These are phyloP conservation scores for Prinia subflava DNA, from an alignment of 2,113 vertebrate genomes.

Conservation along the genomic window DNA sequence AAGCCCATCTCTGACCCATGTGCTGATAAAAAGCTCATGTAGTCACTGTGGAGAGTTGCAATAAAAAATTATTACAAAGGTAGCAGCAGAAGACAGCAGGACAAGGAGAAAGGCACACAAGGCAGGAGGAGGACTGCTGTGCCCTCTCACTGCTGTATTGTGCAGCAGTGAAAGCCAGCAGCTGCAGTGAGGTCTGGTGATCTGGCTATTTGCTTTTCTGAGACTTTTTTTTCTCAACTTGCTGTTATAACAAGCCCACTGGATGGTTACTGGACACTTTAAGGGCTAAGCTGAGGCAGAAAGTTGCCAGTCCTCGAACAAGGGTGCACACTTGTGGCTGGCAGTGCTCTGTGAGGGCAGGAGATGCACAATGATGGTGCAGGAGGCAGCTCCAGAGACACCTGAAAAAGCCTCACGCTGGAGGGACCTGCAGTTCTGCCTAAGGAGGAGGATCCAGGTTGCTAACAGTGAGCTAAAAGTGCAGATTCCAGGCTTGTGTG, in stretches of 20 bases:
- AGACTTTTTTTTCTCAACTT: background rate
- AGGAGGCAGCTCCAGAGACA: background rate
- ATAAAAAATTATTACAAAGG: background rate
- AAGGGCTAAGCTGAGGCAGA: background rate
- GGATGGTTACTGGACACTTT: background rate
- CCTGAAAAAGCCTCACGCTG: background rate
- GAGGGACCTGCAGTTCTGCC: background rate
- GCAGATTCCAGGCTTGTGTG: background rate
- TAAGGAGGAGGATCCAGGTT: background rate
- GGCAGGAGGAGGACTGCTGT: background rate
- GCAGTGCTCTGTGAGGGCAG: background rate
- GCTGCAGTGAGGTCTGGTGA: background rate
- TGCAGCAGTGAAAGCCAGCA: background rate
- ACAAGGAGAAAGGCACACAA: background rate
- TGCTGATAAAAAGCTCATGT: background rate
- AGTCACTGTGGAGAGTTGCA: background rate
- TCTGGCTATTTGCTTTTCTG: background rate
- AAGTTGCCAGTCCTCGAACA: background rate
- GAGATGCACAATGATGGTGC: accelerated
- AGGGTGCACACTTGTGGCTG: background rate
- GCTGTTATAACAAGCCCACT: background rate
- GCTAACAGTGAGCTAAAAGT: background rate
- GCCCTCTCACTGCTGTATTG: background rate
- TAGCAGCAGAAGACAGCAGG: background rate
- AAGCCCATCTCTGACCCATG: background rate